A percentile compares a stretch with the other conserved stretches of the same genome.
Evolutionary conservation across 1,140 invertebrate species (phyloP).

Genomic region (Holcopasites calliopsidis): DNA sequence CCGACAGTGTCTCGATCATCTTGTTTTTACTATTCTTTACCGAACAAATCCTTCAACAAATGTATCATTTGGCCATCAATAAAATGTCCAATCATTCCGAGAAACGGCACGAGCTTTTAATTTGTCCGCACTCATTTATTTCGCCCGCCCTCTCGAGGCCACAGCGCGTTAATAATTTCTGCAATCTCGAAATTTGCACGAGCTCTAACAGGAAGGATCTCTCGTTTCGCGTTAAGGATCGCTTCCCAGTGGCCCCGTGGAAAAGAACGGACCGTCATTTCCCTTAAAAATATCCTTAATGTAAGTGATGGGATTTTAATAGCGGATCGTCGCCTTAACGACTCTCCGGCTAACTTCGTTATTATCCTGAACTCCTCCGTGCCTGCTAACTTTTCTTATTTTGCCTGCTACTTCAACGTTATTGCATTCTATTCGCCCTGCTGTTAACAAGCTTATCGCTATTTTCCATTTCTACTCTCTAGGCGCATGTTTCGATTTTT

Average conservation of each 20-base stretch:
- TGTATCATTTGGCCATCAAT: neutral
- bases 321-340: slow-evolving; percentile 46
- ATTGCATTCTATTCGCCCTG: slow-evolving; percentile 20
- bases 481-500: too few relatives aligned
- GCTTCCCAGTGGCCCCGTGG: too few relatives aligned
- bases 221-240: neutral
- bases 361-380: slow-evolving; percentile 25
- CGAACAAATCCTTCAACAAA: neutral
- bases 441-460: slow-evolving; percentile 21
- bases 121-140: too few relatives aligned
- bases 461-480: neutral
- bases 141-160: neutral
- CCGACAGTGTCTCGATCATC: too few relatives aligned
- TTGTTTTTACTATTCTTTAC: too few relatives aligned
- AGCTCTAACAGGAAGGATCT: slow-evolving; percentile 5
- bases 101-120: slow-evolving; percentile 3
- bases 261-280: slow-evolving; percentile 31
- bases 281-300: slow-evolving; percentile 42
- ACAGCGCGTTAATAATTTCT: neutral
- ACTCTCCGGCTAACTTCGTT: slow-evolving; percentile 35
- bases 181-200: slow-evolving; percentile 9
- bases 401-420: slow-evolving; percentile 11
- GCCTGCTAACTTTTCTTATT: slow-evolving; percentile 29
- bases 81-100: slow-evolving; percentile 2
- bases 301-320: slow-evolving; percentile 48